These are phyloP conservation scores for Drosophila mulleri DNA, from an alignment of 2,888 invertebrate species.

Conservation along the genomic window DNA sequence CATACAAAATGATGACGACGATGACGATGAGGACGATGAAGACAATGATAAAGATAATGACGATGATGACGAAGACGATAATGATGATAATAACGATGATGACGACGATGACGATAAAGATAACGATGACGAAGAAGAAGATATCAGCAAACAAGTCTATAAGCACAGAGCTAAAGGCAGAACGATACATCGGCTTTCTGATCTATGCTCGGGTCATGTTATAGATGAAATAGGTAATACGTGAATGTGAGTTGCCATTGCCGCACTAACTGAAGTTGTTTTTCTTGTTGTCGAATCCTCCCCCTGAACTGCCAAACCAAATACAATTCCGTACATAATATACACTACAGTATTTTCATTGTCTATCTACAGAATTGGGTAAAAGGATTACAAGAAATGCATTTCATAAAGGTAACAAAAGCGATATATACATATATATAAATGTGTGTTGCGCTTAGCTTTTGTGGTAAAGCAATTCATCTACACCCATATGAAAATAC, in stretches of 20 bases:
- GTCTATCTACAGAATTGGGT: conserved; percentile 75
- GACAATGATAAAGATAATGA: conserved; percentile 84
- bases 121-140: conserved; percentile 81
- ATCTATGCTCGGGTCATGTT: conserved; percentile 77
- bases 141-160: conserved; percentile 82
- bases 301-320: conserved; percentile 17
- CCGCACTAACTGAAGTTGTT: conserved; percentile 68
- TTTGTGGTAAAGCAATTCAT: conserved; percentile 68
- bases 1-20: conserved; percentile 68
- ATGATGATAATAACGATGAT: conserved; percentile 34
- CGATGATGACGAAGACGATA: conserved; percentile 81
- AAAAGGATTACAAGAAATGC: conserved; percentile 59
- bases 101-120: conserved; percentile 84
- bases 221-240: conserved; percentile 85
- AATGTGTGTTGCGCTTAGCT: conserved; percentile 53
- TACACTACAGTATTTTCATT: conserved; percentile 59
- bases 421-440: conserved; percentile 19
- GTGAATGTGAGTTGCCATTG: conserved; percentile 76
- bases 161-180: conserved; percentile 64
- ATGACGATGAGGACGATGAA: conserved; percentile 71
- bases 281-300: conserved; percentile 49
- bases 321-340: conserved; percentile 14
- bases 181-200: conserved; percentile 79
- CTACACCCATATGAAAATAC: conserved; percentile 19
- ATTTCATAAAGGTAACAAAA: conserved; percentile 72